Conservation (phyloP, 2,888 invertebrate species). For the Zeuzera pyrina region DNA sequence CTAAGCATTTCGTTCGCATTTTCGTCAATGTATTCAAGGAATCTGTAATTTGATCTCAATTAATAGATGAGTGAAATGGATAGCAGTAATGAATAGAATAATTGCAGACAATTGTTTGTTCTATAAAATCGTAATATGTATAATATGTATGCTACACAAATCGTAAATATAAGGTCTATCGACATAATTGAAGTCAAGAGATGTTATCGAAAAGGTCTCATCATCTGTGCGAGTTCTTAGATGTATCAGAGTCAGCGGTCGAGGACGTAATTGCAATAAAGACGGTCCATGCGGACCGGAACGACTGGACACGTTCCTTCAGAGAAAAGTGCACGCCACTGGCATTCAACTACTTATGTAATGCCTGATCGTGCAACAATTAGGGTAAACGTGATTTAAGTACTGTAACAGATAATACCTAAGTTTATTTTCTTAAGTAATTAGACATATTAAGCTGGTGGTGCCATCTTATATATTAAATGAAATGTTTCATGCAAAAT, state of each 20-base stretch:
- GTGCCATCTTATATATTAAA: no score
- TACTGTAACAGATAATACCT: no score
- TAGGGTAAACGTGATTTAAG: not conserved
- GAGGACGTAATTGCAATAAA: conserved; percentile 61
- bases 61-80: no score
- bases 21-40: no score
- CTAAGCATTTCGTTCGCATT: no score
- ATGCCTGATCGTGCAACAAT: conserved; percentile 28
- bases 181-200: conserved; percentile 36
- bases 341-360: conserved; percentile 50
- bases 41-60: not conserved
- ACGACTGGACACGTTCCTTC: conserved; percentile 31
- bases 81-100: no score
- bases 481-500: no score
- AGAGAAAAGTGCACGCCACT: conserved; percentile 30
- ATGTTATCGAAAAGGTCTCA: conserved; percentile 36
- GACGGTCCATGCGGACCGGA: conserved; percentile 53
- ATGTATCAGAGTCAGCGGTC: conserved; percentile 26
- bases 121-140: no score
- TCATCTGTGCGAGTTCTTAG: conserved; percentile 14
- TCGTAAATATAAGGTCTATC: no score
- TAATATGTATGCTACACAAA: no score
- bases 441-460: no score
- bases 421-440: no score
- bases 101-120: conserved; percentile 5